phyloP scores from a whole-genome alignment of 2,888 invertebrate genomes.

The Erpobdella octoculata region DNA sequence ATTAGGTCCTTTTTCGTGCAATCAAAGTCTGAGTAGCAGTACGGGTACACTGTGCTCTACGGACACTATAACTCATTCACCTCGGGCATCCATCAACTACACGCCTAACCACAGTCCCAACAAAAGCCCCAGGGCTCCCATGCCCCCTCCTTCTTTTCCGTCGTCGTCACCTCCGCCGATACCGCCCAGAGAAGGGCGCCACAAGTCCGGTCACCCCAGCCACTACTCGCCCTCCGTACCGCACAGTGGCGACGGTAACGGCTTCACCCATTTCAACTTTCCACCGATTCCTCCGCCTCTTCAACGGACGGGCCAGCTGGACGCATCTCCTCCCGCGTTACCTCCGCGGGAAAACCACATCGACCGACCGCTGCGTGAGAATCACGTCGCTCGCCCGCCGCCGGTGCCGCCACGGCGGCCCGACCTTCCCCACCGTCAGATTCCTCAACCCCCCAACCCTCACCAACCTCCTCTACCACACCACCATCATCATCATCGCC shows the following conservation, averaged over 20 bases:
- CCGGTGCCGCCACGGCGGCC: background rate
- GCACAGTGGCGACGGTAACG: background rate
- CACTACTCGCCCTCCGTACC: background rate
- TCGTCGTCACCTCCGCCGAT: conserved; percentile 20
- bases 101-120: background rate
- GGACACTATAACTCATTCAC: background rate
- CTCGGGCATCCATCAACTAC: background rate
- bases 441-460: background rate
- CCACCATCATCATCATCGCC: background rate
- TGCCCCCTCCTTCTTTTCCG: background rate
- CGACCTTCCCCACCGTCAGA: background rate
- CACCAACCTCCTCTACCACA: background rate
- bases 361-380: background rate
- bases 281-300: too few relatives aligned
- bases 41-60: background rate
- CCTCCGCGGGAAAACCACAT: conserved; percentile 15
- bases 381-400: background rate
- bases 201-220: background rate
- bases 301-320: background rate
- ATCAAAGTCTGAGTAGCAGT: background rate
- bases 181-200: conserved; percentile 10
- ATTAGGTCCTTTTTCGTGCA: too few relatives aligned
- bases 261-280: background rate
- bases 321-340: conserved; percentile 8
- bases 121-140: background rate